phyloP scores from a whole-genome alignment of 1,140 invertebrate species.

The Littorina saxatilis region DNA sequence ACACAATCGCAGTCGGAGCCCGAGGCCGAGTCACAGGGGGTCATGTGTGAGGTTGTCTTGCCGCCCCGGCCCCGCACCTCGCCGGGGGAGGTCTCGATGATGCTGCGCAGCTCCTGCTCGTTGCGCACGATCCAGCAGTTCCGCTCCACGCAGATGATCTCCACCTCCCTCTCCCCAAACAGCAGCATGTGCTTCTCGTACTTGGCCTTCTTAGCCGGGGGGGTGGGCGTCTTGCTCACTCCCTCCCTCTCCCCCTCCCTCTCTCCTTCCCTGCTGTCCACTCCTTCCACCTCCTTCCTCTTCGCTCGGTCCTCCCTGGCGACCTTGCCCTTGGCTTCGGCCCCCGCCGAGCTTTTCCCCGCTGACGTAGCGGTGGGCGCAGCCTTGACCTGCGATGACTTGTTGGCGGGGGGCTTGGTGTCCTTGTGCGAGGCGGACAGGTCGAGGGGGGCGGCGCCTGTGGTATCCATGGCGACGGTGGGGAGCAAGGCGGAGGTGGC shows the following conservation, averaged over 20 bases:
- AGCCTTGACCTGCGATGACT: slow-evolving; percentile 14
- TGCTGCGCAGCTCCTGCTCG: slow-evolving; percentile 63
- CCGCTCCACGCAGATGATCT: slow-evolving; percentile 71
- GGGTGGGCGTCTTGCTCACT: slow-evolving; percentile 1
- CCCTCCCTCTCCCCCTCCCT: background rate
- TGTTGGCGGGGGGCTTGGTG: slow-evolving; percentile 3
- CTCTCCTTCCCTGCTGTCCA: slow-evolving; percentile 9
- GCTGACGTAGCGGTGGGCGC: slow-evolving; percentile 10
- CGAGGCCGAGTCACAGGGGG: slow-evolving; percentile 29
- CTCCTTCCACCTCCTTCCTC: slow-evolving; percentile 8
- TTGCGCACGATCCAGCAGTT: slow-evolving; percentile 71
- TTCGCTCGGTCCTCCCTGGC: slow-evolving; percentile 24
- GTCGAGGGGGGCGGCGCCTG: slow-evolving; percentile 61
- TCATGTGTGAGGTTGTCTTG: slow-evolving; percentile 11
- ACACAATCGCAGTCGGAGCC: slow-evolving; percentile 33
- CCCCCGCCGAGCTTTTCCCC: background rate
- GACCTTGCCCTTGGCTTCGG: background rate
- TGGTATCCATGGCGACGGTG: slow-evolving; percentile 47
- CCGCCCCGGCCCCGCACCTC: background rate
- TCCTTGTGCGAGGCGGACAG: slow-evolving; percentile 62
- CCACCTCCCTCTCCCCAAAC: slow-evolving; percentile 69
- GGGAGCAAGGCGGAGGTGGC: slow-evolving; percentile 47
- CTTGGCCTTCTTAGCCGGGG: slow-evolving; percentile 43
- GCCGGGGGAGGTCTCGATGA: slow-evolving; percentile 34
- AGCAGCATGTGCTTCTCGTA: slow-evolving; percentile 69